phyloP scores from a whole-genome alignment of 2,113 vertebrate species.

The Dasypus novemcinctus region DNA sequence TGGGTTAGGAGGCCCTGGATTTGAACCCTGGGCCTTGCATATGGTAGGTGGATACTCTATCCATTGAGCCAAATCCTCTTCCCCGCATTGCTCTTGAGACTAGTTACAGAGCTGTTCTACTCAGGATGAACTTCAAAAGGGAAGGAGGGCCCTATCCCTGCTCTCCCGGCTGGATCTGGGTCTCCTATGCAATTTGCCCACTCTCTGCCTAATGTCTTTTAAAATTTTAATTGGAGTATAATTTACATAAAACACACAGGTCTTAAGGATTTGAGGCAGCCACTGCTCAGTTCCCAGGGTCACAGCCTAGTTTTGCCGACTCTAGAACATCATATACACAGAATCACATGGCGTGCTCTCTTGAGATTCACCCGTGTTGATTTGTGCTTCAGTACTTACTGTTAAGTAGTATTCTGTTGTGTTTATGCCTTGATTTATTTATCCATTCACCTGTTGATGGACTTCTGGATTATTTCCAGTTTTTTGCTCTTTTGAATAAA shows the following conservation, averaged over 20 bases:
- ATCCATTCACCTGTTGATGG: neutral
- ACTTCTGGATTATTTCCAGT: neutral
- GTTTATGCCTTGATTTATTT: neutral
- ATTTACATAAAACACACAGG: neutral
- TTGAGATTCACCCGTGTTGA: neutral
- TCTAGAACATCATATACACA: neutral
- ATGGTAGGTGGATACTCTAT: too few species aligned
- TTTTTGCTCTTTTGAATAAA: neutral
- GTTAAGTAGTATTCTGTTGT: neutral
- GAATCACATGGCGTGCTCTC: too few species aligned
- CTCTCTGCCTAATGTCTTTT: neutral
- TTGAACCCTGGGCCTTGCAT: too few species aligned
- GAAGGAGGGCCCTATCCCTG: neutral
- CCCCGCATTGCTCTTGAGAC: neutral
- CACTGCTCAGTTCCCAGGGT: neutral
- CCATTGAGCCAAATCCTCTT: too few species aligned
- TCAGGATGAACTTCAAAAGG: slow-evolving; percentile 7
- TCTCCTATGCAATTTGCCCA: neutral
- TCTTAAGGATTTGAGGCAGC: neutral
- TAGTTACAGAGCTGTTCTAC: neutral
- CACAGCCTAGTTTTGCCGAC: neutral
- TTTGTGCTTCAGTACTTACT: neutral
- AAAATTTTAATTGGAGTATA: neutral
- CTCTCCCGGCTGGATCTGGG: neutral
- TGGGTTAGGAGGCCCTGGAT: too few species aligned